Evolutionary conservation across 2,113 vertebrate species (phyloP).

Genomic region (Antechinus flavipes): DNA sequence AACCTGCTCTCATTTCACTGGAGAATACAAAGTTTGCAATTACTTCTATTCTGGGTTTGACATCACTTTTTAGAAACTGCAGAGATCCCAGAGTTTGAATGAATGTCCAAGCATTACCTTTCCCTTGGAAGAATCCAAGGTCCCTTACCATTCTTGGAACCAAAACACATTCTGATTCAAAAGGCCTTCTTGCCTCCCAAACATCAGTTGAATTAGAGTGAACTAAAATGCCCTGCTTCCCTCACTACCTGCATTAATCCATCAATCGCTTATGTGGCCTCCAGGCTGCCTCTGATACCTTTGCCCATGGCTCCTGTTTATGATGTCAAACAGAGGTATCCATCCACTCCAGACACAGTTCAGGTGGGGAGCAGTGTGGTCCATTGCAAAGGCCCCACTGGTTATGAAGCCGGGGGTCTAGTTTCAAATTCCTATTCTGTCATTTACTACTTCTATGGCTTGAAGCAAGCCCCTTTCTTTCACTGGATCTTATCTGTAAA

Average conservation of each 20-base stretch:
- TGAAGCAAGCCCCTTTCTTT: background rate
- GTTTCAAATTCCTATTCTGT: constrained; percentile 9
- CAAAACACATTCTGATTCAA: background rate
- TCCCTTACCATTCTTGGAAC: background rate
- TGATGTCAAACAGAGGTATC: no score
- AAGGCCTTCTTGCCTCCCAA: background rate
- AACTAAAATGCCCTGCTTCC: background rate
- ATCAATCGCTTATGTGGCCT: background rate
- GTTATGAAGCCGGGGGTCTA: background rate
- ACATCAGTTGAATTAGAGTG: background rate
- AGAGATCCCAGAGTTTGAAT: no score
- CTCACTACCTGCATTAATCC: background rate
- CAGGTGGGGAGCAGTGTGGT: no score
- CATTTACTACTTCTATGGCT: background rate
- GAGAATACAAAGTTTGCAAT: no score
- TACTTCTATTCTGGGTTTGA: background rate
- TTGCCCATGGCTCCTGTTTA: no score
- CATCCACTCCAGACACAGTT: no score
- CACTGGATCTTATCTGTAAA: constrained; percentile 4
- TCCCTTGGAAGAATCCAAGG: background rate
- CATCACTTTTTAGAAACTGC: background rate
- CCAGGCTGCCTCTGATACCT: background rate
- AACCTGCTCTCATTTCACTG: no score
- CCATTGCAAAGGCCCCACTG: background rate
- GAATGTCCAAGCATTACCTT: background rate